A percentile compares a stretch with the other conserved stretches of the same genome.
Evolutionary conservation across 1,140 invertebrate genomes (phyloP).

Genomic region (Thereuonema tuberculata): DNA sequence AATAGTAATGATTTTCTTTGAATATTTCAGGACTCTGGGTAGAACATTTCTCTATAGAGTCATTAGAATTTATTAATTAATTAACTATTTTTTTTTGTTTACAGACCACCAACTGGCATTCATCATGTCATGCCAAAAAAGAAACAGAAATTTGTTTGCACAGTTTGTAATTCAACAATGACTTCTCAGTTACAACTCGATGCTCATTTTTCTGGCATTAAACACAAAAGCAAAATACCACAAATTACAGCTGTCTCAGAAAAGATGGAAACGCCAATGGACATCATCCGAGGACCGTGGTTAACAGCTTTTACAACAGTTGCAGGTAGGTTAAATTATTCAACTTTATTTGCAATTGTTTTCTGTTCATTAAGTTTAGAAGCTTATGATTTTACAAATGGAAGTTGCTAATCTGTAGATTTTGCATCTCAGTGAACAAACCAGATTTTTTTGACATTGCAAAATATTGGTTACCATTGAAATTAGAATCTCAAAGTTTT

Average conservation of each 20-base stretch:
- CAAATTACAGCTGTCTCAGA: too few species aligned
- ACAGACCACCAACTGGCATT: not conserved
- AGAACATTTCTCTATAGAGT: too few species aligned
- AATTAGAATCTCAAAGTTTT: too few species aligned
- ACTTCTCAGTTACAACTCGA: constrained; percentile 26
- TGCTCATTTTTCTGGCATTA: constrained; percentile 23
- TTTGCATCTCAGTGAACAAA: too few species aligned
- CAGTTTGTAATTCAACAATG: constrained; percentile 24
- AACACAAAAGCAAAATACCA: constrained; percentile 20
- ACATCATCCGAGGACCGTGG: not conserved
- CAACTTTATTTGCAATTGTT: too few species aligned
- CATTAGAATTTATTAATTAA: constrained; percentile 12
- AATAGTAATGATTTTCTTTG: too few species aligned
- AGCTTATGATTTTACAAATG: too few species aligned
- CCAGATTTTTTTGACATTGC: too few species aligned
- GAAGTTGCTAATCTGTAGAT: too few species aligned
- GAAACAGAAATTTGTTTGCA: constrained; percentile 21
- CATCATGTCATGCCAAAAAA: not conserved
- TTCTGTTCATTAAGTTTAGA: too few species aligned
- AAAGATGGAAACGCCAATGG: not conserved
- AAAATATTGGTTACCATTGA: too few species aligned
- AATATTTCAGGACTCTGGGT: too few species aligned
- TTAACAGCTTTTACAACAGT: constrained; percentile 1
- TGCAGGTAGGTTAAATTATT: constrained; percentile 13
- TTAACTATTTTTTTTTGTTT: not conserved